Conservation (phyloP, 1,140 invertebrate species). For the Saccostrea cuccullata region DNA sequence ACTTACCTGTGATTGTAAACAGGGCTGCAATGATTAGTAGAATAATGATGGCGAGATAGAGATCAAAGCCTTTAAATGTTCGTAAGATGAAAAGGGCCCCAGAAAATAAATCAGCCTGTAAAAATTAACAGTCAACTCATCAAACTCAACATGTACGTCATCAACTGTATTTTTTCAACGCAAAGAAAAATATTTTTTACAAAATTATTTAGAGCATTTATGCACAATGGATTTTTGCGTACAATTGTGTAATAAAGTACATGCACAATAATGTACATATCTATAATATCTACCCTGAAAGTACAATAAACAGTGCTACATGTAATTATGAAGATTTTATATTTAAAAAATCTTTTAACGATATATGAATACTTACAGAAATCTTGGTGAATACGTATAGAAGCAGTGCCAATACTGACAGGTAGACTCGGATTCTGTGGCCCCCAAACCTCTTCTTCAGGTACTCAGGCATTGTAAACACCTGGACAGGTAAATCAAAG, state of each 20-base stretch:
- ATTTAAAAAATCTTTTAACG: no score
- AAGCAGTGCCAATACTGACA: constrained; percentile 81
- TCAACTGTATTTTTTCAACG: no score
- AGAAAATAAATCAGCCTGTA: constrained; percentile 82
- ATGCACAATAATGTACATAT: no score
- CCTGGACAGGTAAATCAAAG: constrained; percentile 64
- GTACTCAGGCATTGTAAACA: constrained; percentile 84
- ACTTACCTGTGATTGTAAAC: constrained; percentile 80
- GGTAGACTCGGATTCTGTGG: constrained; percentile 81
- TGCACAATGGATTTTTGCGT: no score
- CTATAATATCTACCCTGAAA: no score
- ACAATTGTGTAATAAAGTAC: no score
- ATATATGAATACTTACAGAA: constrained; percentile 79
- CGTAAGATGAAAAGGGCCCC: constrained; percentile 82
- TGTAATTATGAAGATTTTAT: no score
- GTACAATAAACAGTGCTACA: no score
- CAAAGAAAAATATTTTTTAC: no score
- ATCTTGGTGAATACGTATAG: constrained; percentile 84
- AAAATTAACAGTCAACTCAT: background rate
- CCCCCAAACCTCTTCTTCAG: constrained; percentile 83
- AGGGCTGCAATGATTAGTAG: constrained; percentile 75
- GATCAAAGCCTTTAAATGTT: constrained; percentile 77
- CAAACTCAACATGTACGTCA: no score
- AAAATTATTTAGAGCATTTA: no score
- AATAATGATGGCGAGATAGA: constrained; percentile 78